Evolutionary conservation across 2,888 invertebrate species (phyloP), one percentile per base, ranked within the genome.

Genomic region (Tholera decimalis): DNA sequence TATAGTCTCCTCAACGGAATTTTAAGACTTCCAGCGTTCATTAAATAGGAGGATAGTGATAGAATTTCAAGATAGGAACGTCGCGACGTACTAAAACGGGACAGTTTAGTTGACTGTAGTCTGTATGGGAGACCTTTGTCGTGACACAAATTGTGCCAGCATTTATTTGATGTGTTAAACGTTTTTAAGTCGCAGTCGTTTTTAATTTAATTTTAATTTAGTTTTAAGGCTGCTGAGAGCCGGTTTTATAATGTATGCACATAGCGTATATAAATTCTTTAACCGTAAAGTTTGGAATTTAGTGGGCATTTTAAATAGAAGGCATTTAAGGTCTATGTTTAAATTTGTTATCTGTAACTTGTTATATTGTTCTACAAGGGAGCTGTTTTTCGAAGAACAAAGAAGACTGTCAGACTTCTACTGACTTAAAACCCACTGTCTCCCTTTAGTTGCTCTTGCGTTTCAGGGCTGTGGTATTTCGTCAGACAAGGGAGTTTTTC

Each of bases 11-110:
- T 64, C 61, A 57, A 64, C 43, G 58, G 43, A 73, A 77, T 62
- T 77, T 77, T 65, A 77, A 62, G 69, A 62, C 78, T 61, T 69
- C 62, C 53, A 62, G 26, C 39, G 22, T 50, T 73, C 77, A 65
- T 73, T 77, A 65, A 77, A 62, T 62, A 65, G 51, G 28, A 56
- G 37, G 41, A 72, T 59, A 69, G 65, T 50, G 73, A 77, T 77
- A 73, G 69, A 62, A 77, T 73, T 77, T 51, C 55, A 18, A 73
- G 78, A 77, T 76, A 77, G 58, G 24, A 33, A 37, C 44, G 61
- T 46, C 46, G 59, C 47, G 73, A 58, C 53, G 59, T 61, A 70
- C 58, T 73, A 56, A 77, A 73, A 54, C 22, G 26, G 18, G 35
- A 39, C 56, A 59, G 47, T 77, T 77, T 69, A 73, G 47, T 65